Evolutionary conservation across 92 coral and sea anemone genomes (phyloP), one percentile per base, ranked within the genome.

Genomic region (Epizoanthus rinbou): DNA sequence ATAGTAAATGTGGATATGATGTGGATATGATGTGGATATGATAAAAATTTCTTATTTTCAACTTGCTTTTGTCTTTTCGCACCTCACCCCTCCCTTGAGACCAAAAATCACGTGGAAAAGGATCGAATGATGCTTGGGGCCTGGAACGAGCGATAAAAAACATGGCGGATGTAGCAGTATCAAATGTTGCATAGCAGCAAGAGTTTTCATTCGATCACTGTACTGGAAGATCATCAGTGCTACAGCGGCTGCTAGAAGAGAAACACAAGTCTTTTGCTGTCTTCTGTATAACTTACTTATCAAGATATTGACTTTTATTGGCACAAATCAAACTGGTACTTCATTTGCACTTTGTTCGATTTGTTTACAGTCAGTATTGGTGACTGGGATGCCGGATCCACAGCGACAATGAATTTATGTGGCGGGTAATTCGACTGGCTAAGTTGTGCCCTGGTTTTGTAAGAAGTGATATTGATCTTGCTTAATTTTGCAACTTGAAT

Each of bases 171-270:
- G 21, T 56, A 18, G 31, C 18, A 14, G 22, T 16, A 14, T 22
- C 41, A 23, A 62, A 62, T 78, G 82, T 78, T 63, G 82, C 82
- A 60, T 78, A 78, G 82, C 82, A 78, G 82, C 82, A 43, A 56
- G 25, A 43, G 8, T 59, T 15, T 5, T 31, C 47, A 18, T 22
- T 43, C 9, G 31, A 52, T 24, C 24, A 69, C 50, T 37, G 22
- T 41, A 39, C 23, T 73, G 53, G 53, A 62, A 43, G 57, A 62
- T 37, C 71, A 28, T 21, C 53, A 41, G 9, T 28, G 2, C 43
- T 19, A 14, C 43, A n/a, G 3, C 21, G 33, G 41, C 21, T 0
- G 63, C 47, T 31, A 63, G 13, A 11, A 19, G 19, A 15, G 6
- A 24, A 45, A 11, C 13, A 22, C 25, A 43, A 10, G 37, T 78